phyloP scores from a whole-genome alignment of 2,888 invertebrate species.

The Notodonta ziczac region DNA sequence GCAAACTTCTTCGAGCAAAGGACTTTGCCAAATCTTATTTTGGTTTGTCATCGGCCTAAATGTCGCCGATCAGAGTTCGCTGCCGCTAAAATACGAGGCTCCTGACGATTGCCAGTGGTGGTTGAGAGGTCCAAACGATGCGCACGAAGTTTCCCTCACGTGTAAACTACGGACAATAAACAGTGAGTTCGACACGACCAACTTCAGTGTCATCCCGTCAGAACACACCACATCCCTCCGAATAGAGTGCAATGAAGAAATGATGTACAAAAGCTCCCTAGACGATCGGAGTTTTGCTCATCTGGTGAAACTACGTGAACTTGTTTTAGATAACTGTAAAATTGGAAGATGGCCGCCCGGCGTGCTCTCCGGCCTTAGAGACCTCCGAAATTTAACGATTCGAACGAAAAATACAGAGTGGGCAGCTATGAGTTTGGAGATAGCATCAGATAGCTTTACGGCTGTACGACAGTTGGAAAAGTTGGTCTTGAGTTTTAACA shows the following conservation, averaged over 20 bases:
- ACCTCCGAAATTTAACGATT: slow-evolving; percentile 93
- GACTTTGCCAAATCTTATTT: slow-evolving; percentile 70
- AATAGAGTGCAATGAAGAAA: slow-evolving; percentile 91
- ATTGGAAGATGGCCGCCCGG: slow-evolving; percentile 92
- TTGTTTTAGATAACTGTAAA: slow-evolving; percentile 94
- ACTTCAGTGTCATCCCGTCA: slow-evolving; percentile 93
- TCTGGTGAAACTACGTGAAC: slow-evolving; percentile 90
- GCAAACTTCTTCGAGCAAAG: slow-evolving; percentile 61
- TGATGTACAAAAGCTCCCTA: slow-evolving; percentile 91
- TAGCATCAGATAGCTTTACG: slow-evolving; percentile 91
- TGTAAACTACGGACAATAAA: slow-evolving; percentile 93
- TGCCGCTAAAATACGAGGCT: slow-evolving; percentile 88
- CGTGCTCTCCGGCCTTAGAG: slow-evolving; percentile 90
- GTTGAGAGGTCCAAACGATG: slow-evolving; percentile 85
- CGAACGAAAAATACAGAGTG: slow-evolving; percentile 93
- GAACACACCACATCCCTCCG: slow-evolving; percentile 92
- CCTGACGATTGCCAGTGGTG: slow-evolving; percentile 95
- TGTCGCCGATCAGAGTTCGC: slow-evolving; percentile 78
- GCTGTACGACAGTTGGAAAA: slow-evolving; percentile 91
- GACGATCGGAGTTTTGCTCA: slow-evolving; percentile 92
- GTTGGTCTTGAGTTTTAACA: slow-evolving; percentile 93
- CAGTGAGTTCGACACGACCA: slow-evolving; percentile 94
- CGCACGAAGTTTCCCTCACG: slow-evolving; percentile 90
- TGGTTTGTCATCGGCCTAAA: slow-evolving; percentile 75
- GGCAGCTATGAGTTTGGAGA: slow-evolving; percentile 93